Percentiles rank a stretch among this genome's conserved stretches.
These are phyloP conservation scores for Lanistes nyassanus DNA, from an alignment of 1,140 invertebrate genomes.

Conservation along the genomic window DNA sequence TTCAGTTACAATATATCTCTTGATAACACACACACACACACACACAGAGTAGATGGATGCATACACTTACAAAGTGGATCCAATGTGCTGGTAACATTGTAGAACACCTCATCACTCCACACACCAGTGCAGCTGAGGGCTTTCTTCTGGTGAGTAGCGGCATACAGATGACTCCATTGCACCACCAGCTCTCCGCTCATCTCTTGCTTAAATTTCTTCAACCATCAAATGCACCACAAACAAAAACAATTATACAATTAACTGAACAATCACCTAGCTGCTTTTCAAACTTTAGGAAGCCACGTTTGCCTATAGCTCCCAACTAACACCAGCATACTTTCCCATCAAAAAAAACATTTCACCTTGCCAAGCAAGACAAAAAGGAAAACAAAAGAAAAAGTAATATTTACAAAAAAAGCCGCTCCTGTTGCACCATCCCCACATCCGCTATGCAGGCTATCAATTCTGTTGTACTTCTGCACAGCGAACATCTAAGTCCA, in stretches of 20 bases:
- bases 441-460: neutral
- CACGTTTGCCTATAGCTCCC: no score
- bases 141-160: constrained; percentile 57
- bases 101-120: constrained; percentile 45
- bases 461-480: no score
- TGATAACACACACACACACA: constrained; percentile 13
- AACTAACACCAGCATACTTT: no score
- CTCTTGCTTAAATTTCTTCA: constrained; percentile 44
- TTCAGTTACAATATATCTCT: no score
- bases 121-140: constrained; percentile 23
- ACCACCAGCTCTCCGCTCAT: constrained; percentile 36
- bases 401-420: neutral
- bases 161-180: constrained; percentile 59
- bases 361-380: no score
- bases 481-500: no score
- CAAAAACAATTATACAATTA: neutral
- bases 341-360: no score
- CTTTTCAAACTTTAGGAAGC: neutral
- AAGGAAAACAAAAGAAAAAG: neutral
- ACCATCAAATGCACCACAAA: constrained; percentile 6
- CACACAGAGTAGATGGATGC: neutral
- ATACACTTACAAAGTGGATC: constrained; percentile 50
- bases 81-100: constrained; percentile 48
- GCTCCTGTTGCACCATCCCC: neutral
- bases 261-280: neutral